Base-by-base conservation (phyloP, 2,797 vertebrate species). In the Centropyge bicolor region DNA sequence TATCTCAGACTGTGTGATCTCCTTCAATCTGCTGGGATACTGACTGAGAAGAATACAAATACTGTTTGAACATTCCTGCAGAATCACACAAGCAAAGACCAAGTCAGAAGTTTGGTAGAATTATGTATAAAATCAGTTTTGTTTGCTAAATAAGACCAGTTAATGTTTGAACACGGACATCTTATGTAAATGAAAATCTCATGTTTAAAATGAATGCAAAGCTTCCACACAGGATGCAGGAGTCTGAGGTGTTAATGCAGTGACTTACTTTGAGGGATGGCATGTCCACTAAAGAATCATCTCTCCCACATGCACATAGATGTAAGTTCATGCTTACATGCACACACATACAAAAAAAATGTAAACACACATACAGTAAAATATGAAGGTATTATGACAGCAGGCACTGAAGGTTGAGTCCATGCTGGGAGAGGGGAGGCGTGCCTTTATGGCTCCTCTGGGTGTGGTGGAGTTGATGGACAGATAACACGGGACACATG, bases 401-500 rank as follows among this genome's bases (percentile, higher is more conserved):
- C 81, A 89, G 81, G 91, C 89, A 86, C 82, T 77, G 84, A 56
- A 83, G 80, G 81, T 66, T 76, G 85, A 87, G 74, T 90, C 93
- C 94, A 95, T 95, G 94, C 93, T 92, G 86, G 74, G 46, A 69
- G 24, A 57, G 27, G 76, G 56, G 3, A 6, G 81, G 74, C 52
- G 81, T 82, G 91, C 78, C 79, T 82, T 70, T 78, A 88, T 75
- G 83, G 71, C 84, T 90, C 89, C 74, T 85, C 78, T 31, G 60
- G 83, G 91, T 92, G 92, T 86, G 84, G 92, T 91, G 92, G 88
- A 92, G 89, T 92, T 91, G 93, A 95, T 95, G 94, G 94, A 96
- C 94, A 94, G 91, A 91, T 90, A 94, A 95, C 94, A 96, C 93
- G 80, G 65, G 95, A 95, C 94, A 95, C 94, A 96, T 95, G 94